Percentiles rank a stretch among this genome's conserved stretches.
These are phyloP conservation scores for Pogonophryne albipinna DNA, from an alignment of 2,797 vertebrate genomes.

Conservation along the genomic window DNA sequence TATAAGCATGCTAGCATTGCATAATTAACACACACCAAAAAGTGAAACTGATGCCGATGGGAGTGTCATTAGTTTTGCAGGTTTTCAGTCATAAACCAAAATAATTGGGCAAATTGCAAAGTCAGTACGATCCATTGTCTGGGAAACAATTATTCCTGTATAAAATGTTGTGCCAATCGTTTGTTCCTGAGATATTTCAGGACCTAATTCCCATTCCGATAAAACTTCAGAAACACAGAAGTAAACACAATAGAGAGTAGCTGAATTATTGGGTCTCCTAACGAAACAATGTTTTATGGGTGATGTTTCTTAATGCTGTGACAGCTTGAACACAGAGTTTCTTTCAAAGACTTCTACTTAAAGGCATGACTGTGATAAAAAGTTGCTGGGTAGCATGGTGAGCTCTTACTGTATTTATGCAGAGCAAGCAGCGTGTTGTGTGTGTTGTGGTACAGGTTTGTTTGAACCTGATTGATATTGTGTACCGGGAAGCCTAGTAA, in stretches of 20 bases:
- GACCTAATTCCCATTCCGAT: not conserved
- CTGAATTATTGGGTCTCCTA: not conserved
- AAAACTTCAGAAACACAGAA: not conserved
- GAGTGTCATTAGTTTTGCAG: not conserved
- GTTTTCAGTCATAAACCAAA: too few relatives aligned
- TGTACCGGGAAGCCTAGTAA: not conserved
- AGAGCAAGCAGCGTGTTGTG: constrained; percentile 1
- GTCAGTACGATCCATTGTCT: not conserved
- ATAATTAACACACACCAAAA: not conserved
- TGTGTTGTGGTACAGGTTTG: constrained; percentile 2
- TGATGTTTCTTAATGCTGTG: not conserved
- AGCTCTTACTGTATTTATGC: not conserved
- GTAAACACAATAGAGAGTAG: not conserved
- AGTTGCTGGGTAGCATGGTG: not conserved
- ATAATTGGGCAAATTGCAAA: not conserved
- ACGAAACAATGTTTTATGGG: not conserved
- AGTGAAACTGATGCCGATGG: not conserved
- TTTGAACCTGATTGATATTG: constrained; percentile 25
- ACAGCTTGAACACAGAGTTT: not conserved
- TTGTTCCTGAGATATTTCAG: not conserved
- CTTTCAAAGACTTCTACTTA: not conserved
- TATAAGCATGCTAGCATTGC: not conserved
- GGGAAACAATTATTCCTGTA: not conserved
- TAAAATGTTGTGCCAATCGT: not conserved
- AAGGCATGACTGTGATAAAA: not conserved